Evolutionary conservation across 2,888 invertebrate genomes (phyloP), one percentile per base, ranked within the genome.

Genomic region (Drosophila buzzatii): DNA sequence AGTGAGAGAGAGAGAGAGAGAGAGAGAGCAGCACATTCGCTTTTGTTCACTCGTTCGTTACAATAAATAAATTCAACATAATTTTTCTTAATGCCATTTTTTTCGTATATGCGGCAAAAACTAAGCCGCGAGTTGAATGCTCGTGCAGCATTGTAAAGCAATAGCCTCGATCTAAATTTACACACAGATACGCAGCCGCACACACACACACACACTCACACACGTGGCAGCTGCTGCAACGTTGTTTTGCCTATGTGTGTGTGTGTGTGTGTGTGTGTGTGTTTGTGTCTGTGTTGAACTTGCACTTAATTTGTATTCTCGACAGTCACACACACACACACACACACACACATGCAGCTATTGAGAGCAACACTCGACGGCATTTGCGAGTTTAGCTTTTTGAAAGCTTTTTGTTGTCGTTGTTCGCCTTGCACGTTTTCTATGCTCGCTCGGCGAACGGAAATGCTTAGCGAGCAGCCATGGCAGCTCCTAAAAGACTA

Each of bases 161-260:
- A 91, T 89, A 92, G 90, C 92, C 92, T 93, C 92, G 92, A 92
- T 92, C 93, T 91, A 92, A 90, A 92, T 91, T 90, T 87, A 82
- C 89, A 89, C 84, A 85, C 71, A 88, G 74, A 83, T 79, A 85
- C 74, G 60, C 80, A 66, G 56, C 49, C 47, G 37, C 73, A 72
- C 73, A 73, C 65, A 70, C 62, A 68, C 65, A 74, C 71, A 65
- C 58, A 20, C 39, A 55, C 55, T 53, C 44, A 60, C 39, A 51
- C 37, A 53, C 27, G 27, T 1, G 53, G 47, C 63, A 69, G 65
- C 55, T 77, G 82, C 82, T 72, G 56, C 70, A 58, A 67, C 61
- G 52, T 80, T 74, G 67, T 58, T 47, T 2, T 51, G 5, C 44
- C 14, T 67, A 2, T 20, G n/a, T 73, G 56, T 73, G 49, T 45